Evolutionary conservation across 2,888 invertebrate genomes (phyloP).

Genomic region (Pollenia amentaria): DNA sequence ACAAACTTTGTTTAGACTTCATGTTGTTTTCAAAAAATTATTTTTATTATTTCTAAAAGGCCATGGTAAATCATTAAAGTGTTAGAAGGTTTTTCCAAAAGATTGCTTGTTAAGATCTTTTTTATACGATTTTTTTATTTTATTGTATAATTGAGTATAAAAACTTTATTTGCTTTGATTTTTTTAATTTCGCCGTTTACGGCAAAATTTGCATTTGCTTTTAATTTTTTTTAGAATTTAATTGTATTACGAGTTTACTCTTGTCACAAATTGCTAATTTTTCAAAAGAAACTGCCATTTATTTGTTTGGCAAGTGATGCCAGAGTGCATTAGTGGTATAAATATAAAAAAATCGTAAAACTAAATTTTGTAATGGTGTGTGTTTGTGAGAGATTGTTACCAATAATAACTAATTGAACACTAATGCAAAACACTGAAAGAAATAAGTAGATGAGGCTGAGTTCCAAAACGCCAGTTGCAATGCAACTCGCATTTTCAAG

Average conservation of each 20-base stretch:
- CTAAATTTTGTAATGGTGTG: not conserved
- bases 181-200: constrained; percentile 34
- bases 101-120: constrained; percentile 58
- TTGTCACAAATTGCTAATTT: not conserved
- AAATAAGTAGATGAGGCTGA: no score
- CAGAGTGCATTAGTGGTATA: not conserved
- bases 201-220: constrained; percentile 45
- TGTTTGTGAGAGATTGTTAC: constrained; percentile 32
- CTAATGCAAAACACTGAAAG: constrained; percentile 27
- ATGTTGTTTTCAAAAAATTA: not conserved
- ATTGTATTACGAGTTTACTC: constrained; percentile 14
- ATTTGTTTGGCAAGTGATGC: constrained; percentile 44
- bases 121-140: constrained; percentile 21
- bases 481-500: no score
- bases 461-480: no score
- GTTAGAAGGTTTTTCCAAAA: constrained; percentile 60
- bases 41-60: constrained; percentile 39
- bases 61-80: constrained; percentile 62
- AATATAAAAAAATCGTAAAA: not conserved
- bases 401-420: constrained; percentile 58
- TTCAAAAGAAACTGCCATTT: constrained; percentile 20
- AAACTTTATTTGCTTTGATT: constrained; percentile 44
- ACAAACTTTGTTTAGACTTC: not conserved
- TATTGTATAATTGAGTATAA: constrained; percentile 59
- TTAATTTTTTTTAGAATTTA: constrained; percentile 23